These are phyloP conservation scores for Agrypnia vestita DNA, from an alignment of 1,140 invertebrate species.

Conservation along the genomic window DNA sequence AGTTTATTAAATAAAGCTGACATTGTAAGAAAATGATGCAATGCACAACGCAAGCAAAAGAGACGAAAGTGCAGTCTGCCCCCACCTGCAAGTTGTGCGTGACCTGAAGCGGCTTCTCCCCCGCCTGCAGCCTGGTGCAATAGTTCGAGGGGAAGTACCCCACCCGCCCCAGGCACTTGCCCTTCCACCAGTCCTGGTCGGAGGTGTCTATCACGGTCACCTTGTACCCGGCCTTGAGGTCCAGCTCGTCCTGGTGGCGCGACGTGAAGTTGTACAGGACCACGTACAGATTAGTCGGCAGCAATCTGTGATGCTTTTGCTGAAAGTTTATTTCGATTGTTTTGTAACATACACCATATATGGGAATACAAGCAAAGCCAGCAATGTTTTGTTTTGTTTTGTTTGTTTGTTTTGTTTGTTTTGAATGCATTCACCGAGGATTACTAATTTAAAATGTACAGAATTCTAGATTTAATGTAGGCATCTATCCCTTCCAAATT, in stretches of 20 bases:
- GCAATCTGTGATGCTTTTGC: constrained; percentile 87
- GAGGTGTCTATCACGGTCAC: constrained; percentile 95
- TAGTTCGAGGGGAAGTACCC: constrained; percentile 97
- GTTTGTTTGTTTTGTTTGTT: too few relatives aligned
- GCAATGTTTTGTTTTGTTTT: too few relatives aligned
- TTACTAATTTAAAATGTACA: too few relatives aligned
- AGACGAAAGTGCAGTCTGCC: too few relatives aligned
- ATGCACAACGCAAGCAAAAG: too few relatives aligned
- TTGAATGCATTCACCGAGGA: too few relatives aligned
- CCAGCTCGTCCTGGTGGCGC: constrained; percentile 93
- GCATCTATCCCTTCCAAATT: too few relatives aligned
- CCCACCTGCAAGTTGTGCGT: constrained; percentile 77
- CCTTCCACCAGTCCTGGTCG: constrained; percentile 98
- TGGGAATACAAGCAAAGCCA: too few relatives aligned
- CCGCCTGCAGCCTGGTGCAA: constrained; percentile 90
- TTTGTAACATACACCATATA: too few relatives aligned
- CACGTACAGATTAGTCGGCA: constrained; percentile 94
- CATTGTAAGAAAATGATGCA: too few relatives aligned
- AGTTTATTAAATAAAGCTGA: too few relatives aligned
- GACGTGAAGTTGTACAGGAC: constrained; percentile 96
- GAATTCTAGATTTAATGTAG: too few relatives aligned
- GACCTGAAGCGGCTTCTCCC: constrained; percentile 91
- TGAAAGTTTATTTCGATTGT: constrained; percentile 40
- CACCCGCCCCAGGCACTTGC: constrained; percentile 92
- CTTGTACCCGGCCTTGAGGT: constrained; percentile 95